Evolutionary conservation across 1,140 invertebrate species (phyloP).

Genomic region (Leptopilina clavipes): DNA sequence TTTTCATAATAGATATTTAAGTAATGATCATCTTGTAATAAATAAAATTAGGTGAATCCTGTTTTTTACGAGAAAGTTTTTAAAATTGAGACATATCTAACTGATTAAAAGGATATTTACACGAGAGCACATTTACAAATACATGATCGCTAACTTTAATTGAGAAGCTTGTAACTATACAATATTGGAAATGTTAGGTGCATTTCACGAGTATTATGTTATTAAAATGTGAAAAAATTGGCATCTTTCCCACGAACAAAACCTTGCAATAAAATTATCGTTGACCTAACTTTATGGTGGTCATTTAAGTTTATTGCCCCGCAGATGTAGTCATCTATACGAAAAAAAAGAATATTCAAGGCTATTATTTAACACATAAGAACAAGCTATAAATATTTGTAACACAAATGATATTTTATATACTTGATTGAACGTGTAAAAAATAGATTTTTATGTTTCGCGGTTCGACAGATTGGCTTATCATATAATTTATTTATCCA

Average conservation of each 20-base stretch:
- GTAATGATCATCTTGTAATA: no score
- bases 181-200: slow-evolving; percentile 3
- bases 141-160: background rate
- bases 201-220: background rate
- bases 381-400: no score
- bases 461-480: no score
- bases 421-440: no score
- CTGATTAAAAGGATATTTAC: background rate
- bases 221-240: slow-evolving; percentile 25
- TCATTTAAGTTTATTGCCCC: slow-evolving; percentile 27
- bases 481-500: no score
- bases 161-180: slow-evolving; percentile 18
- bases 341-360: background rate
- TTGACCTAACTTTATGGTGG: slow-evolving; percentile 21
- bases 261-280: slow-evolving; percentile 22
- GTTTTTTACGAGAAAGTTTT: no score
- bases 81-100: background rate
- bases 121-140: background rate
- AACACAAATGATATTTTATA: no score
- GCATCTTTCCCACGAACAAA: slow-evolving; percentile 21
- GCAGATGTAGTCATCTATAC: slow-evolving; percentile 2
- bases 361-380: no score
- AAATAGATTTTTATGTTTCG: no score
- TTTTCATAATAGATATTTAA: no score
- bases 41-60: no score